phyloP scores from a whole-genome alignment of 2,888 invertebrate species.

The Tenodera sinensis region DNA sequence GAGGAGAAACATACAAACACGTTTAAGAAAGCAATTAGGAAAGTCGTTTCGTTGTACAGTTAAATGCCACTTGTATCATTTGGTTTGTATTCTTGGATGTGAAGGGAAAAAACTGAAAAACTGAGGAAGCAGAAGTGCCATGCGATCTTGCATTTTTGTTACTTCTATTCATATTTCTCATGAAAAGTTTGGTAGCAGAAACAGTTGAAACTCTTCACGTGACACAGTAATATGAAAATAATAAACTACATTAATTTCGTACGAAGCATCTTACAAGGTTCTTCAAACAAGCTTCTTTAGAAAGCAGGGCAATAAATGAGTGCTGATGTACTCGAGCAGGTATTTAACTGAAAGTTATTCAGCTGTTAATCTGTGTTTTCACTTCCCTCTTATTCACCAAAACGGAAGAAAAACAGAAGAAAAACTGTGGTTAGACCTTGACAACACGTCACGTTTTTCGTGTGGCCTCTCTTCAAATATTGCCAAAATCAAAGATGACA shows the following conservation, averaged over 20 bases:
- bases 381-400: not conserved
- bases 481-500: too few species aligned
- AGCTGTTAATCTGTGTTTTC: not conserved
- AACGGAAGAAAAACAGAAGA: too few species aligned
- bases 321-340: not conserved
- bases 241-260: not conserved
- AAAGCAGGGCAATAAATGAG: not conserved
- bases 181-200: not conserved
- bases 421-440: too few species aligned
- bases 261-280: not conserved
- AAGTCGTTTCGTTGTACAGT: not conserved
- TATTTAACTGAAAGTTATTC: not conserved
- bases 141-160: not conserved
- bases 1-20: not conserved
- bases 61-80: not conserved
- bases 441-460: too few species aligned
- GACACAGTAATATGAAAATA: not conserved
- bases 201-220: not conserved
- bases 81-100: not conserved
- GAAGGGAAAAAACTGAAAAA: too few species aligned
- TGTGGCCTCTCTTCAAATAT: too few species aligned
- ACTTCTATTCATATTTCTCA: not conserved
- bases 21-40: not conserved
- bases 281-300: not conserved
- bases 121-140: not conserved